Evolutionary conservation across 1,140 invertebrate genomes (phyloP).

Genomic region (Lerema accius): DNA sequence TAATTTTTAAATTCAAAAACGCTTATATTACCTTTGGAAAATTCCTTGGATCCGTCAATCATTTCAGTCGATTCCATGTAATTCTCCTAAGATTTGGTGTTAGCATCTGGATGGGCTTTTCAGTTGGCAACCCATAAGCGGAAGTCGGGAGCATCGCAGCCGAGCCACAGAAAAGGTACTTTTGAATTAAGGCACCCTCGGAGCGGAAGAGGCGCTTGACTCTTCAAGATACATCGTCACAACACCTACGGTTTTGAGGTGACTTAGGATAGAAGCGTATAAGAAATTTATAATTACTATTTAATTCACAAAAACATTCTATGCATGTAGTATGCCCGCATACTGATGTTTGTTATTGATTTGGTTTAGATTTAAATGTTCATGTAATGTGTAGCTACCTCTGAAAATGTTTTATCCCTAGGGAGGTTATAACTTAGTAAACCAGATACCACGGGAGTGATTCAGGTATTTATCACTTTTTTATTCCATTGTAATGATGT

Average conservation of each 20-base stretch:
- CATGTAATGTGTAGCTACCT: slow-evolving; percentile 66
- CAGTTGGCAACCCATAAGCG: slow-evolving; percentile 70
- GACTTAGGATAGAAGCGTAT: slow-evolving; percentile 69
- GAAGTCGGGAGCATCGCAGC: slow-evolving; percentile 33
- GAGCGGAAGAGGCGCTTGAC: slow-evolving; percentile 46
- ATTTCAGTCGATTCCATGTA: slow-evolving; percentile 24
- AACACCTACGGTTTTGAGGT: slow-evolving; percentile 65
- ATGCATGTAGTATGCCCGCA: slow-evolving; percentile 63
- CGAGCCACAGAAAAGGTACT: slow-evolving; percentile 65
- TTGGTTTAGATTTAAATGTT: slow-evolving; percentile 51
- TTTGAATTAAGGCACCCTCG: slow-evolving; percentile 65
- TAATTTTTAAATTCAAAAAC: neutral
- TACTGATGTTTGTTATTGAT: slow-evolving; percentile 55
- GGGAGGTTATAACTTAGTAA: slow-evolving; percentile 63
- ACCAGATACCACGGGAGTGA: slow-evolving; percentile 72
- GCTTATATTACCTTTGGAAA: neutral
- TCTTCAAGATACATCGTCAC: slow-evolving; percentile 36
- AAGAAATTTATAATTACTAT: slow-evolving; percentile 50
- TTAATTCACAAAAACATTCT: slow-evolving; percentile 46
- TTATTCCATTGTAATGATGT: slow-evolving; percentile 57
- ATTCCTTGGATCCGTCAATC: slow-evolving; percentile 1
- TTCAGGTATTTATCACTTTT: slow-evolving; percentile 79
- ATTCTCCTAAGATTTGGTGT: slow-evolving; percentile 49
- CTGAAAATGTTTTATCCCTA: slow-evolving; percentile 62
- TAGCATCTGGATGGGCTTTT: slow-evolving; percentile 80